A percentile compares a stretch with the other conserved stretches of the same genome.
Conservation (phyloP, 2,113 vertebrate genomes). For the Rousettus leschenaultii region DNA sequence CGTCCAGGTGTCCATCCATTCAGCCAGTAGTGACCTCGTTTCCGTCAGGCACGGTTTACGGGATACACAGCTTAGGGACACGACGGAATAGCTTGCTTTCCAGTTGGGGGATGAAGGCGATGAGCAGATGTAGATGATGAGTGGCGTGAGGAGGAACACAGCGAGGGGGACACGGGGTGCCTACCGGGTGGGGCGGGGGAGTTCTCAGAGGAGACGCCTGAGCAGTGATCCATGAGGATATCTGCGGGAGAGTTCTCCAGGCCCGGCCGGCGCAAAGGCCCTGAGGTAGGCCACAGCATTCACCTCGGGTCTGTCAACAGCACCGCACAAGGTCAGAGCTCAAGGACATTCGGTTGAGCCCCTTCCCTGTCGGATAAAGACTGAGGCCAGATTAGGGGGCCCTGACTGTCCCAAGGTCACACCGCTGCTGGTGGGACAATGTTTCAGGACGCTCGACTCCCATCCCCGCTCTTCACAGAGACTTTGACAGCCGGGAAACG, state of each 20-base stretch:
- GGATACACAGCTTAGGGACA: fast-evolving
- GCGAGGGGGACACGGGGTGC: neutral
- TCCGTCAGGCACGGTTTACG: neutral
- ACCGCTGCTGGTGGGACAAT: neutral
- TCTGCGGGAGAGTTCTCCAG: neutral
- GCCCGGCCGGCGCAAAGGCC: neutral
- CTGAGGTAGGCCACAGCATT: neutral
- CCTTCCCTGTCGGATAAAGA: neutral
- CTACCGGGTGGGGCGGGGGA: fast-evolving
- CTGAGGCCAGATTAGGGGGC: neutral
- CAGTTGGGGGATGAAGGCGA: neutral
- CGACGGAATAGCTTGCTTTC: neutral
- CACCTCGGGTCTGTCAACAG: neutral
- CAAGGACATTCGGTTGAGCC: neutral
- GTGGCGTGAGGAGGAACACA: neutral
- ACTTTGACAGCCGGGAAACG: neutral
- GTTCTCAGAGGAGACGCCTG: neutral
- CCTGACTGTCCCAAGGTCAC: neutral
- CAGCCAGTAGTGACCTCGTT: neutral
- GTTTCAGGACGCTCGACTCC: neutral
- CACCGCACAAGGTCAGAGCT: neutral
- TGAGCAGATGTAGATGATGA: neutral
- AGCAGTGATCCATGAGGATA: neutral
- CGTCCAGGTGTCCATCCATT: neutral
- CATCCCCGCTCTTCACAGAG: neutral